Percentiles rank a stretch among this genome's conserved stretches.
Evolutionary conservation across 1,140 invertebrate genomes (phyloP).

Genomic region (Limonius californicus): DNA sequence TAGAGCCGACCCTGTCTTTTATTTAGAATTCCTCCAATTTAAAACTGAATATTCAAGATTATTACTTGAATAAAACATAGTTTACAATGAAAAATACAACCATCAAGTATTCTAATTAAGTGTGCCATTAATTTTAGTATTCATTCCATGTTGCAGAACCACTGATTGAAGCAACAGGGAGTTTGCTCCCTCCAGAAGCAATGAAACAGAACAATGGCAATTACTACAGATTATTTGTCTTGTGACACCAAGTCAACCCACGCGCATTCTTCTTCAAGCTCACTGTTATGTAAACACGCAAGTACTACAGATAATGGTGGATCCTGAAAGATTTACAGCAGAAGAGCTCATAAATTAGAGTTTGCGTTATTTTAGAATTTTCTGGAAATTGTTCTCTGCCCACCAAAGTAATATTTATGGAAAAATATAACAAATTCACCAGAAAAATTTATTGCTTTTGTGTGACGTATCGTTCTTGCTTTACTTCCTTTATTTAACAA

Average conservation of each 20-base stretch:
- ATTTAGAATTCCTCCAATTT: too few relatives aligned
- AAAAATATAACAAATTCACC: not conserved
- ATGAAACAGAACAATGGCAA: not conserved
- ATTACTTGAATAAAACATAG: too few relatives aligned
- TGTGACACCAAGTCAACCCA: not conserved
- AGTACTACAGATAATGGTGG: not conserved
- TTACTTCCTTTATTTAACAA: too few relatives aligned
- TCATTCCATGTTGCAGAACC: too few relatives aligned
- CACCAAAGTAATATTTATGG: not conserved
- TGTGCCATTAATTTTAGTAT: too few relatives aligned
- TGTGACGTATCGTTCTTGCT: too few relatives aligned
- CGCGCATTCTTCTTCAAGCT: not conserved
- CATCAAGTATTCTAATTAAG: too few relatives aligned
- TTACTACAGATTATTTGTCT: not conserved
- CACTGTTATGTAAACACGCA: conserved; percentile 5
- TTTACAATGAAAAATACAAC: too few relatives aligned
- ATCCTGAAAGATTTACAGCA: conserved; percentile 5
- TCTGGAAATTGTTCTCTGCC: not conserved
- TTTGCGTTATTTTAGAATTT: not conserved
- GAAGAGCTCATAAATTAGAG: not conserved
- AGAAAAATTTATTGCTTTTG: not conserved
- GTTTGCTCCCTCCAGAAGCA: too few relatives aligned
- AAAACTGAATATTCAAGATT: too few relatives aligned
- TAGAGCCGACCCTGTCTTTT: too few relatives aligned
- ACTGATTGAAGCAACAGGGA: too few relatives aligned